phyloP scores from a whole-genome alignment of 30 jellyfish, hydroid and myxozoan species.

The Turritopsis rubra region DNA sequence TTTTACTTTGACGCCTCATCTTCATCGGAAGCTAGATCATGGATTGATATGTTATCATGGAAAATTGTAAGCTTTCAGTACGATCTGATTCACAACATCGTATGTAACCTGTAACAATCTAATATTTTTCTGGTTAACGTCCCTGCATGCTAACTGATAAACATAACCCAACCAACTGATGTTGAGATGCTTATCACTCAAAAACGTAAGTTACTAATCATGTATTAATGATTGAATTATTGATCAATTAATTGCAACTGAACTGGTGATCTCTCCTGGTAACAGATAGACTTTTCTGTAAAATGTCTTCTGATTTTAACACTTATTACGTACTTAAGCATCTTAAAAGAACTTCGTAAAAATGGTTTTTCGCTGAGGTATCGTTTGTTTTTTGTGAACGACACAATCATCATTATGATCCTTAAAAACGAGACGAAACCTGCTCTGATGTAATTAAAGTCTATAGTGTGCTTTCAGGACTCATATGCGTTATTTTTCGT shows the following conservation, averaged over 20 bases:
- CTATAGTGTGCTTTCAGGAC: too few relatives aligned
- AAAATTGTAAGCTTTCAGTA: conserved; percentile 51
- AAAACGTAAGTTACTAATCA: not conserved
- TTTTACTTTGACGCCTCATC: conserved; percentile 67
- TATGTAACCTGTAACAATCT: not conserved
- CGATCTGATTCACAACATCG: not conserved
- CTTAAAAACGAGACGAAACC: too few relatives aligned
- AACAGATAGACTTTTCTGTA: not conserved
- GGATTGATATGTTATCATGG: conserved; percentile 78
- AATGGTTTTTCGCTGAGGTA: too few relatives aligned
- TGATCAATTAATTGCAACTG: not conserved
- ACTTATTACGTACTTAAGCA: too few relatives aligned
- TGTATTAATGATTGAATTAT: not conserved
- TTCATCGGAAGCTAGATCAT: conserved; percentile 47
- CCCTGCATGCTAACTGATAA: not conserved
- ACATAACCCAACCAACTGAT: not conserved
- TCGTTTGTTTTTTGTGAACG: too few relatives aligned
- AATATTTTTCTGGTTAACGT: not conserved
- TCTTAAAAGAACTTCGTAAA: too few relatives aligned
- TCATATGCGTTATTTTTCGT: too few relatives aligned
- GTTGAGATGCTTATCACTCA: too few relatives aligned
- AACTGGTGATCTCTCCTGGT: not conserved
- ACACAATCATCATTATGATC: too few relatives aligned
- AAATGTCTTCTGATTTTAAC: too few relatives aligned
- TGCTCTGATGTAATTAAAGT: too few relatives aligned